Evolutionary conservation across 2,113 vertebrate species (phyloP).

Genomic region (Bothrops jararaca): DNA sequence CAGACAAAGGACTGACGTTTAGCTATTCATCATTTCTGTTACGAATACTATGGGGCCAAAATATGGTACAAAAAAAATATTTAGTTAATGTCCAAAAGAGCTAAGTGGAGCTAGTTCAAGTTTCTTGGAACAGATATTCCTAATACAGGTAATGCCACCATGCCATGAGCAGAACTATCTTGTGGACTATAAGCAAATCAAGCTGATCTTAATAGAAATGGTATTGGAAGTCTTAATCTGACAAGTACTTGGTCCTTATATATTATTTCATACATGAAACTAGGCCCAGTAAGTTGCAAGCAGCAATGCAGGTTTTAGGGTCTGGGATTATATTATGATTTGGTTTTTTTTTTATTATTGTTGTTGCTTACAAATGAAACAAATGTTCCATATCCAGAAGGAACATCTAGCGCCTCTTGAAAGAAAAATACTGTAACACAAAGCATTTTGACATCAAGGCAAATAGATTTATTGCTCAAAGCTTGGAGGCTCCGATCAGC

Average conservation of each 20-base stretch:
- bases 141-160: neutral
- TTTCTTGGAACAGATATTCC: neutral
- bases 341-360: no score
- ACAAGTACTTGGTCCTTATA: neutral
- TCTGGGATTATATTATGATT: neutral
- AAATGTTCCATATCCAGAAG: neutral
- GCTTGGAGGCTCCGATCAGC: neutral
- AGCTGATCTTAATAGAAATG: neutral
- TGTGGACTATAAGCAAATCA: neutral
- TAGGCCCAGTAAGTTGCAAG: neutral
- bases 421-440: neutral
- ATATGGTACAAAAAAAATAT: neutral
- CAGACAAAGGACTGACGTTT: neutral
- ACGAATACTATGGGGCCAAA: neutral
- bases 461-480: neutral
- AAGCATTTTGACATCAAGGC: neutral
- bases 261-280: neutral
- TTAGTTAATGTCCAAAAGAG: neutral
- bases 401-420: neutral
- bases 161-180: neutral
- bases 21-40: neutral
- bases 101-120: neutral
- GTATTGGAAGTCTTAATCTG: neutral
- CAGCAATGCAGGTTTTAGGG: neutral
- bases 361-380: neutral